A percentile compares a stretch with the other conserved stretches of the same genome.
phyloP scores from a whole-genome alignment of 1,140 invertebrate genomes.

The Formica exsecta region DNA sequence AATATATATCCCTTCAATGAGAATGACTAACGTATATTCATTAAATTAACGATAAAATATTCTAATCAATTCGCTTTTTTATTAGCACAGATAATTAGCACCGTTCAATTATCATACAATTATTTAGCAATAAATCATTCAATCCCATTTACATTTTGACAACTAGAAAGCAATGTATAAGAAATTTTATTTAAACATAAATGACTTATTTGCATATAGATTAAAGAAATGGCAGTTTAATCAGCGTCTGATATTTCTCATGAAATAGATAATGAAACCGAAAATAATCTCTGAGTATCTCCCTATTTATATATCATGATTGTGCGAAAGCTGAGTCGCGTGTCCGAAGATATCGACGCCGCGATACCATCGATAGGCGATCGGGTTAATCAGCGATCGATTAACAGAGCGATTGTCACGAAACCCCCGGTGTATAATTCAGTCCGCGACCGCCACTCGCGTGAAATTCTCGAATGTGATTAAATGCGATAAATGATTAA shows the following conservation, averaged over 20 bases:
- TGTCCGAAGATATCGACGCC: not conserved
- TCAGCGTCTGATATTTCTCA: not conserved
- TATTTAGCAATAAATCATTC: not conserved
- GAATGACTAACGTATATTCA: not conserved
- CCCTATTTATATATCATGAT: not conserved
- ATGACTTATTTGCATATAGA: not conserved
- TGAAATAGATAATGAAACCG: not conserved
- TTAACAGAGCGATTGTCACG: conserved; percentile 20
- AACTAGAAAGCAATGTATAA: not conserved
- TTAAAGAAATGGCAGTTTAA: not conserved
- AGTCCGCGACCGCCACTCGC: conserved; percentile 20
- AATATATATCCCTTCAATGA: not conserved
- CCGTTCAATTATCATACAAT: not conserved
- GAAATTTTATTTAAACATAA: not conserved
- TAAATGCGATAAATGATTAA: conserved; percentile 62
- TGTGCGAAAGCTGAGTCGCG: not conserved
- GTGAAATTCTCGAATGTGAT: conserved; percentile 48
- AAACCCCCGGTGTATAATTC: conserved; percentile 31
- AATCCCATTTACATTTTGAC: not conserved
- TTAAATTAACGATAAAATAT: not conserved
- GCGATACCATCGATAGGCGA: conserved; percentile 28
- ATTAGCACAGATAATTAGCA: not conserved
- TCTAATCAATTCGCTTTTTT: not conserved
- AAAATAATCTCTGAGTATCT: not conserved
- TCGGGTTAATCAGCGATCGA: conserved; percentile 29